Base-by-base conservation (phyloP, 53 echinoderm and acorn worm species). In the Stichopus horrens region DNA sequence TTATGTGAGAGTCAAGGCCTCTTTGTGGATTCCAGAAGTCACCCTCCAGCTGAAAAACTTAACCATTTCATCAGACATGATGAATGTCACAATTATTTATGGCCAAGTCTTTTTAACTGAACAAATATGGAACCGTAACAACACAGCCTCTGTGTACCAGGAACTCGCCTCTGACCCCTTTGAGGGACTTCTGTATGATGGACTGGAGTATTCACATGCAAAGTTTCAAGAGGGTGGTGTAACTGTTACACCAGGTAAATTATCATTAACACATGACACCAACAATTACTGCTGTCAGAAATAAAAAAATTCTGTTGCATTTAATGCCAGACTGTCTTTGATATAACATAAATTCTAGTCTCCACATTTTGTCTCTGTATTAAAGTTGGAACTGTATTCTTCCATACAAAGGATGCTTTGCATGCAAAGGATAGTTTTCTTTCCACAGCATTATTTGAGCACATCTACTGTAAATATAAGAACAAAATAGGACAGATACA, bases 21-120 rank as follows among this genome's bases (percentile, higher is more conserved):
- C 81, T 9, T 87, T 94, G 6, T 94, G 92, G 92, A 82, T 94
- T 3, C 94, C 94, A 19, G 94, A 94, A 77, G 86, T 94, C 58
- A 92, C 94, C 21, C 86, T 94, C 6, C 90, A 91, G 9, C 52
- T 94, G 7, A 83, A 75, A 5, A 92, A 94, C 79, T 89, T 91
- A 58, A 86, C 92, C 9, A 86, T 92, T 54, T 78, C 91, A 51
- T 90, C 86, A 16, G 86, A 77, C 7, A 89, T 94, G 86, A 87
- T 79, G 52, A 90, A 92, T 75, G 74, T 90, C 65, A 94, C 91
- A 20, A 74, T 79, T 14, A 81, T 74, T 7, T 88, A 54, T 20
- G 89, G 87, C 5, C 9, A 83, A 37, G 73, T 90, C 8, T 68
- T 90, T 9, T 75, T 94, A 51, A 89, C 92, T 0, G 90, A 92